Percentiles rank a stretch among this genome's conserved stretches.
These are phyloP conservation scores for Enteromius radiatus DNA, from an alignment of 2,797 vertebrate genomes.

Conservation along the genomic window DNA sequence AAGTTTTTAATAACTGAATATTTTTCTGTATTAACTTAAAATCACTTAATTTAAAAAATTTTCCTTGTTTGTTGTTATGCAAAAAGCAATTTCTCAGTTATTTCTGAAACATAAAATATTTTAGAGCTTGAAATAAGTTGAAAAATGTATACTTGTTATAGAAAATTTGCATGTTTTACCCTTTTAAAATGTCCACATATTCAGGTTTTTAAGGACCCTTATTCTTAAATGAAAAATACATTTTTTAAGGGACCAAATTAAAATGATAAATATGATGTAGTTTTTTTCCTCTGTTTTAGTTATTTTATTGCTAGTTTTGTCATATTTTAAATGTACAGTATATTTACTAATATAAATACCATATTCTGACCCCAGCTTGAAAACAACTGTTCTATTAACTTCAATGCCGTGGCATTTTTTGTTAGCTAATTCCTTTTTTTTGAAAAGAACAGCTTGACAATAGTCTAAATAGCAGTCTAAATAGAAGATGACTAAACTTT, in stretches of 20 bases:
- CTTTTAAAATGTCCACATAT: neutral
- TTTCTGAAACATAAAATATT: neutral
- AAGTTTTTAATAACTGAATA: neutral
- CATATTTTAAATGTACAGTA: neutral
- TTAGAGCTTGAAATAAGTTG: neutral
- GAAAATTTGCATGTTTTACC: neutral
- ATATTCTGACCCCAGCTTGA: neutral
- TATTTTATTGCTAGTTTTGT: neutral
- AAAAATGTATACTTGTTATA: neutral
- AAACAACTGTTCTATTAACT: neutral
- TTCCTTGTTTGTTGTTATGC: too few relatives aligned
- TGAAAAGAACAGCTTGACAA: neutral
- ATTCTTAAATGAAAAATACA: neutral
- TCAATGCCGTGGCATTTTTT: neutral
- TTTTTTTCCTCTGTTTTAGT: neutral
- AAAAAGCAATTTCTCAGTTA: neutral
- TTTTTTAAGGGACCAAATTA: neutral
- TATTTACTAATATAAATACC: neutral
- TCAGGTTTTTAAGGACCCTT: neutral
- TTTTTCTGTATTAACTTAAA: neutral
- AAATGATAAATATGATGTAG: neutral
- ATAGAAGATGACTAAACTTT: neutral
- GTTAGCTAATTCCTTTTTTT: constrained; percentile 1
- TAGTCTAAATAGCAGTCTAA: neutral
- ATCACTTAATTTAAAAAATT: too few relatives aligned